These are phyloP conservation scores for Anthopleura sola DNA, from an alignment of 64 coral and sea anemone genomes.

Conservation along the genomic window DNA sequence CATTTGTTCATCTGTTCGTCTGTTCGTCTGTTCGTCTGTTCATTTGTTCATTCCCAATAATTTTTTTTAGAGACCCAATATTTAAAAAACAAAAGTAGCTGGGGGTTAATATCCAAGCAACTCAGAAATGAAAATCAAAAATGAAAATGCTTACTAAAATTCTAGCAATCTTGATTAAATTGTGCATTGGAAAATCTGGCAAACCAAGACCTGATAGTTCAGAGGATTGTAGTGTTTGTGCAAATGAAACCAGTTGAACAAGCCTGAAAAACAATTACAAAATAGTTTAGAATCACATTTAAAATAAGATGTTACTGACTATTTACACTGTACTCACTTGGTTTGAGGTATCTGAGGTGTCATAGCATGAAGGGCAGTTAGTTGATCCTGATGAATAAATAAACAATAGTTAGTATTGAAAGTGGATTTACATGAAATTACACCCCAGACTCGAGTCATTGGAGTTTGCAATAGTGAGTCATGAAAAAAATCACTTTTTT, in stretches of 20 bases:
- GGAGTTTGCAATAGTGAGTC: too few relatives aligned
- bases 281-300: neutral
- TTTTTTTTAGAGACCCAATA: too few relatives aligned
- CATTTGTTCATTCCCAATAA: neutral
- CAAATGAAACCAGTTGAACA: constrained; percentile 81
- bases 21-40: too few relatives aligned
- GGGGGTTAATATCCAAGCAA: too few relatives aligned
- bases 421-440: too few relatives aligned
- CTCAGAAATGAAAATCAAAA: neutral
- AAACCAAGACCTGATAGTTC: constrained; percentile 89
- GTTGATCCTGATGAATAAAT: constrained; percentile 37
- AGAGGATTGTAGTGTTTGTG: constrained; percentile 87
- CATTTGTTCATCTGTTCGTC: too few relatives aligned
- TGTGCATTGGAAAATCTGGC: constrained; percentile 96
- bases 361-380: constrained; percentile 13
- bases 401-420: neutral
- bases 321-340: constrained; percentile 38
- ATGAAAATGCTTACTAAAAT: constrained; percentile 72
- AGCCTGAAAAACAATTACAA: constrained; percentile 53
- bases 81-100: too few relatives aligned
- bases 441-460: too few relatives aligned
- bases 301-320: neutral
- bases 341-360: constrained; percentile 29
- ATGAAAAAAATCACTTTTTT: too few relatives aligned
- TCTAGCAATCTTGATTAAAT: constrained; percentile 76